phyloP scores from a whole-genome alignment of 2,113 vertebrate species.

The Plecturocebus donacophilus region DNA sequence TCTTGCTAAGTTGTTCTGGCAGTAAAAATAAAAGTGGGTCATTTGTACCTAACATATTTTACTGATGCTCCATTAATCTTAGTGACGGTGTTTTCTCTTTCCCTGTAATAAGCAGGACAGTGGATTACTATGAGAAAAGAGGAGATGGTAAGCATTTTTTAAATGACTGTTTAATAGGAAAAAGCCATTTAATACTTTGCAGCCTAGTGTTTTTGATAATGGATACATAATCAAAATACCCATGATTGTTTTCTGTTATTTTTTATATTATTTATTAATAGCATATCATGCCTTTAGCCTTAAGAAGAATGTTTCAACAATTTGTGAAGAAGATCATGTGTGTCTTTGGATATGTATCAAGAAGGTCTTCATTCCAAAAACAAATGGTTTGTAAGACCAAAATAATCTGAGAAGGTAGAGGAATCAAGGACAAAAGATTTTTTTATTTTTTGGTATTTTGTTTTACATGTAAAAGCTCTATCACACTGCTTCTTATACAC shows the following conservation, averaged over 20 bases:
- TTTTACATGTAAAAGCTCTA: constrained; percentile 32
- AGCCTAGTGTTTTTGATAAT: constrained; percentile 20
- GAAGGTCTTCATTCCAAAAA: constrained; percentile 59
- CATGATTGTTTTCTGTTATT: background rate
- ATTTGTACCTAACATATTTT: constrained; percentile 68
- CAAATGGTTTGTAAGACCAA: constrained; percentile 50
- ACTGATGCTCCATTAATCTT: constrained; percentile 61
- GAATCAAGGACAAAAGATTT: constrained; percentile 37
- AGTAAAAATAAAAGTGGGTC: constrained; percentile 77
- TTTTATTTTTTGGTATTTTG: constrained; percentile 48
- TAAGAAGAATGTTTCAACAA: constrained; percentile 46
- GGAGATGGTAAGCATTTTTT: background rate
- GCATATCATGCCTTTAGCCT: background rate
- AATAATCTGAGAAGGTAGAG: constrained; percentile 47
- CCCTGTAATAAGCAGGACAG: constrained; percentile 19
- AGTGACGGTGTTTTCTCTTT: constrained; percentile 38
- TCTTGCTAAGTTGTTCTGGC: constrained; percentile 67
- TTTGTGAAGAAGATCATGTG: background rate
- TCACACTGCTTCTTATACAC: background rate
- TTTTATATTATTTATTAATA: constrained; percentile 33
- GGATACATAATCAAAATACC: background rate
- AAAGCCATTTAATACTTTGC: constrained; percentile 49
- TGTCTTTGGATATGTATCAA: constrained; percentile 21
- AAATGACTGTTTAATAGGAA: background rate
- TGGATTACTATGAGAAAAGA: background rate